phyloP scores from a whole-genome alignment of 2,888 invertebrate species.

The Argyresthia goedartella region DNA sequence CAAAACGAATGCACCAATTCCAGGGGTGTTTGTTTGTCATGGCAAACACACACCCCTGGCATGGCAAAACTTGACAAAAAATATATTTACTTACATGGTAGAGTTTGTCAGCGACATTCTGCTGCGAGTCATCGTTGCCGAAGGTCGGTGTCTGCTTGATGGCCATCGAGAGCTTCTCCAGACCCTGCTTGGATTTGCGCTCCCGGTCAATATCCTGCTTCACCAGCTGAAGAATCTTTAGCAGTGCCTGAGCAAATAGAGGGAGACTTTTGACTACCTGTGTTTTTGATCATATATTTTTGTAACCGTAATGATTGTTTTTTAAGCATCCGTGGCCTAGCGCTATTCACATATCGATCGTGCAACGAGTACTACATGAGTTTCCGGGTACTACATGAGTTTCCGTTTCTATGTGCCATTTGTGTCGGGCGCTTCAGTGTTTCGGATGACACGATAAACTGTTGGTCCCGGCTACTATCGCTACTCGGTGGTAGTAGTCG shows the following conservation, averaged over 20 bases:
- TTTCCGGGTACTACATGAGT: no score
- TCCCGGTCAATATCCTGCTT: slow-evolving; percentile 92
- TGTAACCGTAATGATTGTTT: neutral
- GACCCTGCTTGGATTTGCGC: slow-evolving; percentile 87
- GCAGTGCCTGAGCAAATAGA: slow-evolving; percentile 73
- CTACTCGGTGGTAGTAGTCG: no score
- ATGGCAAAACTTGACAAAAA: neutral
- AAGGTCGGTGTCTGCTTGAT: slow-evolving; percentile 88
- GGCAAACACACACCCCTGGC: no score
- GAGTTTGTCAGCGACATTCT: slow-evolving; percentile 92
- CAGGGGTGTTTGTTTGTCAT: no score
- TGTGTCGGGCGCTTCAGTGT: neutral
- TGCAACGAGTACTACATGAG: no score
- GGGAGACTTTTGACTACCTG: neutral
- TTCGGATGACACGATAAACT: no score
- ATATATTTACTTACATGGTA: slow-evolving; percentile 78
- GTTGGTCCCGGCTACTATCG: neutral
- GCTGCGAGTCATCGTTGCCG: slow-evolving; percentile 89
- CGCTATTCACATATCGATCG: no score
- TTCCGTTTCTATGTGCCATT: no score
- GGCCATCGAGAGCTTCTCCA: slow-evolving; percentile 90
- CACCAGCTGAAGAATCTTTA: slow-evolving; percentile 87
- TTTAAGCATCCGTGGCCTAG: neutral
- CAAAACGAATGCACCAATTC: no score
- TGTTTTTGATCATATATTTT: no score